Base-by-base conservation (phyloP, 2,113 vertebrate genomes). In the Aegithalos caudatus region DNA sequence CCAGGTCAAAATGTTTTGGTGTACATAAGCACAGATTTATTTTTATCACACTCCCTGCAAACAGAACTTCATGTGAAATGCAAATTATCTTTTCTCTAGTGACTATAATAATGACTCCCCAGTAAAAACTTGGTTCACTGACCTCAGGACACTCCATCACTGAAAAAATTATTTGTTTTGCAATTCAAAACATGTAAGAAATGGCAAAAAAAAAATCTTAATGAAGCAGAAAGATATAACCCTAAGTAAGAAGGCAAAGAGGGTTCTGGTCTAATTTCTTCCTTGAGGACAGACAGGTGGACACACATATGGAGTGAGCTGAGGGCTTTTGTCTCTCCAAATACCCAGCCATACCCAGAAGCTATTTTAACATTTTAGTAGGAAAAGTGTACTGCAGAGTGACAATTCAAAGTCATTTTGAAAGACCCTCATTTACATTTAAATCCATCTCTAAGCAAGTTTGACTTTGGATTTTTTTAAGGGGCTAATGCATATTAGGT, bases 1-100 rank as follows among this genome's bases (percentile, higher is more conserved):
- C 78, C 93, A 92, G 91, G 89, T 92, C 84, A 87, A 91, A 96
- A 82, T 64, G 33, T 87, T 84, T 92, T 47, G 33, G 65, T 89
- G 69, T 89, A 87, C 20, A 5, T 38, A 85, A 87, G 78, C 58
- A 94, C 27, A 85, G 48, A 73, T 76, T 82, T 88, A 65, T 89
- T 92, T 85, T 86, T 77, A 80, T 76, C 62, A 45, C 53, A 31
- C 17, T 88, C 81, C 21, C 58, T 66, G 45, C 31, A 90, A 95
- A 82, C 45, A 92, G 90, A 95, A 92, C 44, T 72, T 61, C 17
- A 80, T 58, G 42, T 77, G 42, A 82, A 92, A 91, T 82, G 73
- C 28, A 73, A 82, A 61, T 29, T 61, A 20, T 18, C 20, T 50
- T 92, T 66, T 60, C 54, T 86, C 90, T 45, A 27, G 20, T 42